Conservation (phyloP, 2,797 vertebrate species). For the Crenuchus spilurus region DNA sequence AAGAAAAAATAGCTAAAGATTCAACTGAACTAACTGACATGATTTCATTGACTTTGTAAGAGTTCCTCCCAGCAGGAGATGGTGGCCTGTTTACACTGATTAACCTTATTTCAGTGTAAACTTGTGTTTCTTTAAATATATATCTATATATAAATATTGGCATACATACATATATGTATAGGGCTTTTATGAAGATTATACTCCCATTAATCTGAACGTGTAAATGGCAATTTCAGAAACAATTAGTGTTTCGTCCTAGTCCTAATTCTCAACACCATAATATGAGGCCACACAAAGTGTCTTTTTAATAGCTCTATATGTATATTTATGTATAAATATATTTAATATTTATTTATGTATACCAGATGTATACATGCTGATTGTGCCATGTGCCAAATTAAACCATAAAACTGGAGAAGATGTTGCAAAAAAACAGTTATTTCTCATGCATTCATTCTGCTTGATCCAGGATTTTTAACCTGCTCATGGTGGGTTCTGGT, state of each 20-base stretch:
- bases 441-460: slow-evolving; percentile 63
- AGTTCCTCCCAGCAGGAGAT: slow-evolving; percentile 75
- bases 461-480: slow-evolving; percentile 16
- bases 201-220: slow-evolving; percentile 55
- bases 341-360: slow-evolving; percentile 90
- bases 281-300: slow-evolving; percentile 67
- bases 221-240: slow-evolving; percentile 54
- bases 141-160: slow-evolving; percentile 82
- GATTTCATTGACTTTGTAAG: slow-evolving; percentile 83
- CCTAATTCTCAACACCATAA: slow-evolving; percentile 65
- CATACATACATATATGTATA: slow-evolving; percentile 86
- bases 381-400: slow-evolving; percentile 90
- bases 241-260: slow-evolving; percentile 62
- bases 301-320: slow-evolving; percentile 85
- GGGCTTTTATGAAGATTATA: slow-evolving; percentile 80
- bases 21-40: slow-evolving; percentile 85
- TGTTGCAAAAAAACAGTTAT: slow-evolving; percentile 71
- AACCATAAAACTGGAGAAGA: slow-evolving; percentile 81
- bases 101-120: slow-evolving; percentile 76
- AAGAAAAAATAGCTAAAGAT: slow-evolving; percentile 82
- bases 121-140: slow-evolving; percentile 79
- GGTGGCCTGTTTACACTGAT: slow-evolving; percentile 82
- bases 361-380: slow-evolving; percentile 87
- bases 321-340: slow-evolving; percentile 87
- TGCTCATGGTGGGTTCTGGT: slow-evolving; percentile 26